Evolutionary conservation across 2,113 vertebrate genomes (phyloP).

Genomic region (Oenanthe melanoleuca): DNA sequence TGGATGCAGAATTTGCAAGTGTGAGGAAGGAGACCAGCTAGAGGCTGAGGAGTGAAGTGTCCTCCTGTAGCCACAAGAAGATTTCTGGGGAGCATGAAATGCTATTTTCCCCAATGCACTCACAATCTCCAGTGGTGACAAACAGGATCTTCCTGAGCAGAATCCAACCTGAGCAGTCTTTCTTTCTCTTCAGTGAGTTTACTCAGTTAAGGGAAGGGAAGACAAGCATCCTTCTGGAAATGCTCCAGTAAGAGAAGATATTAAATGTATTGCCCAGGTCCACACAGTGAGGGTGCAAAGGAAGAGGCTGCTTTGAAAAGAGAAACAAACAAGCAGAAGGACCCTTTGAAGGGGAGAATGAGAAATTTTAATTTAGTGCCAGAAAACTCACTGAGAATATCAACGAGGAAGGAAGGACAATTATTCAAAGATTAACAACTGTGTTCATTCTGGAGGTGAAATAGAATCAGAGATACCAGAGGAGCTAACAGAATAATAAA

Average conservation of each 20-base stretch:
- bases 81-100: background rate
- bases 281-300: background rate
- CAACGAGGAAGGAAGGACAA: background rate
- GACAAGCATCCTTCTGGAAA: background rate
- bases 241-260: background rate
- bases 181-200: background rate
- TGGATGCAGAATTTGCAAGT: background rate
- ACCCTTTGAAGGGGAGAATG: background rate
- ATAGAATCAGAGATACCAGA: background rate
- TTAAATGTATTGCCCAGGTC: background rate
- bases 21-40: background rate
- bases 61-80: accelerated
- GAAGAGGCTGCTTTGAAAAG: background rate
- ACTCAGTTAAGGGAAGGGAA: background rate
- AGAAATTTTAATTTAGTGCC: background rate
- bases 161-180: background rate
- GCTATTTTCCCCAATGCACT: background rate
- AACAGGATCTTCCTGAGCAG: background rate
- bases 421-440: background rate
- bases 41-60: background rate
- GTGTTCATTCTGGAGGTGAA: background rate
- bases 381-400: background rate
- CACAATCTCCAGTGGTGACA: background rate
- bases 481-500: background rate
- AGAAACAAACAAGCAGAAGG: background rate